Evolutionary conservation across 2,888 invertebrate species (phyloP), one percentile per base, ranked within the genome.

Genomic region (Blera fallax): DNA sequence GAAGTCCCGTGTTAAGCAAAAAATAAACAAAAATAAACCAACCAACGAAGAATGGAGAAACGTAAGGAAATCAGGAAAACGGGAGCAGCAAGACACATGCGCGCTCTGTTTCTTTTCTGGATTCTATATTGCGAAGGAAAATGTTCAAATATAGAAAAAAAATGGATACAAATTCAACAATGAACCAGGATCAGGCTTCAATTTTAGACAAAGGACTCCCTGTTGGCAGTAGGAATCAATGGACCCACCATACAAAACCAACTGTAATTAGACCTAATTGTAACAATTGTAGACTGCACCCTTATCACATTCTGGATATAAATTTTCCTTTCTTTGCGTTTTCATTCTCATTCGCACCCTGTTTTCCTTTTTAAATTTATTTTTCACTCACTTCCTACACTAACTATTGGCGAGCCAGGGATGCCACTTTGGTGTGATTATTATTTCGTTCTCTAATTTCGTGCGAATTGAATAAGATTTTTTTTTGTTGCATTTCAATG

Each of bases 221-320:
- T 70, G 56, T 62, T 64, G 69, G 67, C 62, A 18, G 58, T 60
- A 62, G 67, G 48, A 48, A 67, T 56, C 48, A 62, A 67, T 74
- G 64, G 54, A 24, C 60, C 10, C n/a, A n/a, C 34, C 52, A 8
- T 14, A 56, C 69, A 29, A 48, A 32, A 70, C n/a, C 21, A 48
- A 69, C 7, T 18, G 40, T 65, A 76, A 84, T 84, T 65, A 76
- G 52, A 27, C 11, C 74, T 70, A 84, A 80, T 84, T 80, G 65
- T n/a, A 52, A 37, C 50, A 69, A 79, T 73, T 79, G 76, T 48
- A 56, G 24, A 69, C 54, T 52, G 52, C 69, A 65, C 84, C 80
- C 80, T n/a, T 64, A 80, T 69, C 52, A 40, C 11, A 18, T 8
- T 29, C 8, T 54, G 21, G 3, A 7, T 18, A 40, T 11, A 54